Conservation (phyloP, 2,113 vertebrate species). For the Cyphomyrus discorhynchus region DNA sequence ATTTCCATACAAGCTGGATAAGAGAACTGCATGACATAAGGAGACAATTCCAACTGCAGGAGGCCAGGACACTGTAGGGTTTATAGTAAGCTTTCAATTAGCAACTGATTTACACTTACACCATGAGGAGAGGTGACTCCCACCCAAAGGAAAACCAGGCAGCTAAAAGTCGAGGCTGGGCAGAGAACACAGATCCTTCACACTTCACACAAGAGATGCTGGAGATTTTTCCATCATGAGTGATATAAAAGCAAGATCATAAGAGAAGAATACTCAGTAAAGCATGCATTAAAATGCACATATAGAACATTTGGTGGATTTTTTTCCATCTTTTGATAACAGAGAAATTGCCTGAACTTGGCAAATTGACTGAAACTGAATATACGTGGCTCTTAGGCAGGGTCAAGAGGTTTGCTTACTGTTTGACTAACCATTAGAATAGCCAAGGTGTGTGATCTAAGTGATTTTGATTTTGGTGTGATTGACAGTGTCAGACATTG, state of each 20-base stretch:
- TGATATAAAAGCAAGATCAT: neutral
- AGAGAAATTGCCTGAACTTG: neutral
- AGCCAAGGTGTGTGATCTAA: neutral
- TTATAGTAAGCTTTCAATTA: constrained; percentile 13
- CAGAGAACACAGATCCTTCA: neutral
- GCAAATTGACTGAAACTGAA: neutral
- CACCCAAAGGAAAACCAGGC: neutral
- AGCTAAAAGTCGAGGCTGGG: neutral
- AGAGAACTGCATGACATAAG: neutral
- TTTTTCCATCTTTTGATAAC: neutral
- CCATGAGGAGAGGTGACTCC: neutral
- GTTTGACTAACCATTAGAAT: neutral
- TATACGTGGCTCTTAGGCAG: neutral
- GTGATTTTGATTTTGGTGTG: neutral
- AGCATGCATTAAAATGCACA: neutral
- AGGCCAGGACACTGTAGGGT: neutral
- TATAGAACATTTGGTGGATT: neutral
- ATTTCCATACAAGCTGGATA: neutral
- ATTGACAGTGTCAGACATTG: neutral
- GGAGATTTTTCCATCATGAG: neutral
- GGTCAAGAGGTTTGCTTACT: neutral
- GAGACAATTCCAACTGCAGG: neutral
- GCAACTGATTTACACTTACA: neutral
- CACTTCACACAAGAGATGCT: neutral
- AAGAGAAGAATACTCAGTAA: neutral